These are phyloP conservation scores for Rotaria macrura DNA, from an alignment of 2,888 invertebrate genomes.

Conservation along the genomic window DNA sequence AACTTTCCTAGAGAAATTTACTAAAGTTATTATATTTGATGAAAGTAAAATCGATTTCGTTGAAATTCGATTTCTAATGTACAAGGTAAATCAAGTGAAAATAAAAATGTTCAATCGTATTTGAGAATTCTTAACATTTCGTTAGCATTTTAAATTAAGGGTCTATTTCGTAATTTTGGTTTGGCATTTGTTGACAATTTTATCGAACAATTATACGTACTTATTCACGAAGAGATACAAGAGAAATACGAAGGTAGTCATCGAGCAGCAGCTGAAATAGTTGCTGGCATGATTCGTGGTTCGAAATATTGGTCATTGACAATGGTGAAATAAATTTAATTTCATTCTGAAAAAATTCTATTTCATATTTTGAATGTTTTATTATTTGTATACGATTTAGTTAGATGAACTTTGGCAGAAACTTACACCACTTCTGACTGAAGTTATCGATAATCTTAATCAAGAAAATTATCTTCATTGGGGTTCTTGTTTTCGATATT, in stretches of 20 bases:
- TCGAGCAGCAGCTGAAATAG: conserved; percentile 69
- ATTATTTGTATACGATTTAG: background rate
- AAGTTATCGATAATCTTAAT: background rate
- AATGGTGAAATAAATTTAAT: conserved; percentile 39
- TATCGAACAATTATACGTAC: conserved; percentile 60
- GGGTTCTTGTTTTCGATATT: background rate
- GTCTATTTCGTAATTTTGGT: conserved; percentile 69
- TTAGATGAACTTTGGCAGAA: background rate
- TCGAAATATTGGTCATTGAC: conserved; percentile 68
- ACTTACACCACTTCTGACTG: background rate
- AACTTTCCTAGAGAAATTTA: conserved; percentile 61
- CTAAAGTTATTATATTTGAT: conserved; percentile 73
- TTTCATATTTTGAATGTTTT: no score
- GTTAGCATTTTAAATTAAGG: conserved; percentile 37
- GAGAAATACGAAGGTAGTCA: conserved; percentile 62
- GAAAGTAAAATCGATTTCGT: conserved; percentile 63
- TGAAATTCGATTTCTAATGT: conserved; percentile 59
- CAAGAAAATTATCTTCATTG: background rate
- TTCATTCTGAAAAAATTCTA: no score
- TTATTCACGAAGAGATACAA: conserved; percentile 53
- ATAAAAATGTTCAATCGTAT: no score
- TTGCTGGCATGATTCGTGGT: conserved; percentile 68
- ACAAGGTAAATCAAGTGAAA: conserved; percentile 52
- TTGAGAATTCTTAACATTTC: no score
- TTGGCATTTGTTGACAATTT: conserved; percentile 55